phyloP scores from a whole-genome alignment of 2,888 invertebrate species.

The Hemistola chrysoprasaria region DNA sequence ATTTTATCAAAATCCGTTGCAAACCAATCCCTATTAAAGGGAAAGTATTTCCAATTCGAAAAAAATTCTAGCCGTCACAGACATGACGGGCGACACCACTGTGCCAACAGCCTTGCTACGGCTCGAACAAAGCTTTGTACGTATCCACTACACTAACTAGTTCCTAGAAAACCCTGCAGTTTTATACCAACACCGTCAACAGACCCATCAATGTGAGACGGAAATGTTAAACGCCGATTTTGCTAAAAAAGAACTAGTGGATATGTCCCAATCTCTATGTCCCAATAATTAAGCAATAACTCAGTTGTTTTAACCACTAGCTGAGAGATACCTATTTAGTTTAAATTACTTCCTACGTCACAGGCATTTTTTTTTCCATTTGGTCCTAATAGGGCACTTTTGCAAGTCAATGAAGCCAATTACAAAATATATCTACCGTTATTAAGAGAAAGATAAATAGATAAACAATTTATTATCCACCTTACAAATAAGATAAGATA shows the following conservation, averaged over 20 bases:
- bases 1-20: not conserved
- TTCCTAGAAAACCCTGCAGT: slow-evolving; percentile 44
- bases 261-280: too few species aligned
- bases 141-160: slow-evolving; percentile 34
- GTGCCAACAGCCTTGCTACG: slow-evolving; percentile 39
- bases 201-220: slow-evolving; percentile 6
- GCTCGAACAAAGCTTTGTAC: slow-evolving; percentile 68
- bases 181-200: slow-evolving; percentile 27
- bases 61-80: slow-evolving; percentile 12
- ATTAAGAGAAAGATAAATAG: too few species aligned
- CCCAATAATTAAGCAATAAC: too few species aligned
- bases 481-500: too few species aligned
- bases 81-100: slow-evolving; percentile 21
- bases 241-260: not conserved
- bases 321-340: too few species aligned
- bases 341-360: too few species aligned
- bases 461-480: too few species aligned
- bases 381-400: too few species aligned
- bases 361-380: too few species aligned
- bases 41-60: slow-evolving; percentile 3
- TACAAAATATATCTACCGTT: too few species aligned
- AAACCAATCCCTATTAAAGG: slow-evolving; percentile 5
- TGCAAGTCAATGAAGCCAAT: too few species aligned
- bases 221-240: not conserved
- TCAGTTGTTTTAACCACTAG: too few species aligned